These are phyloP conservation scores for Arion vulgaris DNA, from an alignment of 1,140 invertebrate genomes.

Conservation along the genomic window DNA sequence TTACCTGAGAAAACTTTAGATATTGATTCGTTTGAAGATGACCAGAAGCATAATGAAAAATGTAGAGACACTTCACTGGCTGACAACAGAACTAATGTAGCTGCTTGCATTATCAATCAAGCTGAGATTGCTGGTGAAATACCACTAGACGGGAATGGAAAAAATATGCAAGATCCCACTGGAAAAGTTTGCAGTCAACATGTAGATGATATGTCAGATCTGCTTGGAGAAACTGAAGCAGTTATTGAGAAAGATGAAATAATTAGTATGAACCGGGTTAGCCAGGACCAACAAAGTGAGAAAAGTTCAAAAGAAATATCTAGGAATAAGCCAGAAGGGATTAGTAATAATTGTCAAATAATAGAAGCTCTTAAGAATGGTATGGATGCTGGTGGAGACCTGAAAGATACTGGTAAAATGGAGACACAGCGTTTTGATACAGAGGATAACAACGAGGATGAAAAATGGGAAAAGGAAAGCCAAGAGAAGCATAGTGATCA, in stretches of 20 bases:
- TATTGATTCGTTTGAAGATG: background rate
- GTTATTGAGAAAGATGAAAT: background rate
- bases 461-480: constrained; percentile 13
- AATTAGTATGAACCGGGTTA: background rate
- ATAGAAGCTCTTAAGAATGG: background rate
- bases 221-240: background rate
- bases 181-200: background rate
- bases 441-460: background rate
- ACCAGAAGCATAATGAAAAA: background rate
- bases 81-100: background rate
- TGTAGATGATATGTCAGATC: background rate
- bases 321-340: background rate
- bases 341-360: background rate
- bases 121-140: background rate
- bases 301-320: background rate
- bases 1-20: background rate
- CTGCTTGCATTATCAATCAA: background rate
- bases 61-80: background rate
- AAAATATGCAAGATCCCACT: background rate
- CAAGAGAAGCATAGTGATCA: background rate
- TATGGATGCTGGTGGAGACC: background rate
- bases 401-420: background rate
- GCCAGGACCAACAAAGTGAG: background rate
- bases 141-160: background rate
- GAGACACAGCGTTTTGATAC: background rate